A percentile compares a stretch with the other conserved stretches of the same genome.
These are phyloP conservation scores for Montipora efflorescens DNA, from an alignment of 64 coral and sea anemone genomes.

Conservation along the genomic window DNA sequence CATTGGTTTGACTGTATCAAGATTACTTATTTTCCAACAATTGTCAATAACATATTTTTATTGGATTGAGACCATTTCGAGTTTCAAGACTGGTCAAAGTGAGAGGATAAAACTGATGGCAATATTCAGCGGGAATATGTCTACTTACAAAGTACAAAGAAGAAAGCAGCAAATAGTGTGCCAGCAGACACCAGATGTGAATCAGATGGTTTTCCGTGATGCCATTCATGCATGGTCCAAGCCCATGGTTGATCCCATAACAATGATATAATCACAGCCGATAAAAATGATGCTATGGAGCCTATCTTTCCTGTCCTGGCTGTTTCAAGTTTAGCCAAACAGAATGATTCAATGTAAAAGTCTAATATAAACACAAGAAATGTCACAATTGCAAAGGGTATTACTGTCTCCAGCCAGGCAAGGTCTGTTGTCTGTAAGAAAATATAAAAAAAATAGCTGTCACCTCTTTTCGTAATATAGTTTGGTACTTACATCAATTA, in stretches of 20 bases:
- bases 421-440: slow-evolving; percentile 66
- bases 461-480: too few species aligned
- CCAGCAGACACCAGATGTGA: slow-evolving; percentile 71
- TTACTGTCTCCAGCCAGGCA: slow-evolving; percentile 76
- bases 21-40: too few species aligned
- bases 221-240: slow-evolving; percentile 91
- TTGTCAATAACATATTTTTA: too few species aligned
- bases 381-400: slow-evolving; percentile 75
- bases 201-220: slow-evolving; percentile 83
- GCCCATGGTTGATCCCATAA: slow-evolving; percentile 96
- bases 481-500: too few species aligned
- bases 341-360: slow-evolving; percentile 97
- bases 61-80: too few species aligned
- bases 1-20: too few species aligned
- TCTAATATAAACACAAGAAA: slow-evolving; percentile 89
- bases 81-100: too few species aligned
- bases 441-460: not conserved
- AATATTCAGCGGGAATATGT: not conserved
- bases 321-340: slow-evolving; percentile 85
- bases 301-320: slow-evolving; percentile 74
- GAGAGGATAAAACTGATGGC: too few species aligned
- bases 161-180: slow-evolving; percentile 83
- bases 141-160: slow-evolving; percentile 77
- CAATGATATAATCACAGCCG: slow-evolving; percentile 75
- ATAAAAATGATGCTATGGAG: slow-evolving; percentile 90